Evolutionary conservation across 2,113 vertebrate genomes (phyloP).

Genomic region (Festucalex cinctus): DNA sequence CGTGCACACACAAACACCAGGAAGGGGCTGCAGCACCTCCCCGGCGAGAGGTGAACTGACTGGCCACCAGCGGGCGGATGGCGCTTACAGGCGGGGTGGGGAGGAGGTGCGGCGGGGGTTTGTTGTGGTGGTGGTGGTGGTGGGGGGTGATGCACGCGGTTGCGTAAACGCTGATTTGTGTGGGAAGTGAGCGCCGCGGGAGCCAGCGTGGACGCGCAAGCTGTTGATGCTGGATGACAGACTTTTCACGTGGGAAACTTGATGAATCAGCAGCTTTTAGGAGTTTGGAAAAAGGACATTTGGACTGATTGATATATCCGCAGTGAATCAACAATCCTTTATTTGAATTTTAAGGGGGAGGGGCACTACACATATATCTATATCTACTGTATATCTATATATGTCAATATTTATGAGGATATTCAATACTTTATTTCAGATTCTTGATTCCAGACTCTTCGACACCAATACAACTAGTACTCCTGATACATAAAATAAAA

Average conservation of each 20-base stretch:
- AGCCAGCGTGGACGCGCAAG: not conserved
- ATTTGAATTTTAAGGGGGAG: too few relatives aligned
- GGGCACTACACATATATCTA: too few relatives aligned
- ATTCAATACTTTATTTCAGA: too few relatives aligned
- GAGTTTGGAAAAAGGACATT: not conserved
- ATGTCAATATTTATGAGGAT: too few relatives aligned
- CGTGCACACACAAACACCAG: slow-evolving; percentile 25
- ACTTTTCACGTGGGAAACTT: not conserved
- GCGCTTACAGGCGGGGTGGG: not conserved
- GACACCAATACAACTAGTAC: too few relatives aligned
- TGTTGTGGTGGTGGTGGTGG: not conserved
- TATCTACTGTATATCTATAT: too few relatives aligned
- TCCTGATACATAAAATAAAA: too few relatives aligned
- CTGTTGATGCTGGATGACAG: not conserved
- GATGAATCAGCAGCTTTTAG: not conserved
- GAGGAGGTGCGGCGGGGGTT: not conserved
- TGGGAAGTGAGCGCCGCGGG: not conserved
- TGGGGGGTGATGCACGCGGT: not conserved
- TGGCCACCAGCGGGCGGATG: not conserved
- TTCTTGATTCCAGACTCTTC: too few relatives aligned
- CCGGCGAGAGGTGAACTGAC: slow-evolving; percentile 30
- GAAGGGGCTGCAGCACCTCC: slow-evolving; percentile 61
- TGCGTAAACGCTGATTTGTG: slow-evolving; percentile 11
- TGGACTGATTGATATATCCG: not conserved
- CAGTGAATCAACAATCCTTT: not conserved